A percentile compares a stretch with the other conserved stretches of the same genome.
These are phyloP conservation scores for Corvus hawaiiensis DNA, from an alignment of 2,113 vertebrate species.

Conservation along the genomic window DNA sequence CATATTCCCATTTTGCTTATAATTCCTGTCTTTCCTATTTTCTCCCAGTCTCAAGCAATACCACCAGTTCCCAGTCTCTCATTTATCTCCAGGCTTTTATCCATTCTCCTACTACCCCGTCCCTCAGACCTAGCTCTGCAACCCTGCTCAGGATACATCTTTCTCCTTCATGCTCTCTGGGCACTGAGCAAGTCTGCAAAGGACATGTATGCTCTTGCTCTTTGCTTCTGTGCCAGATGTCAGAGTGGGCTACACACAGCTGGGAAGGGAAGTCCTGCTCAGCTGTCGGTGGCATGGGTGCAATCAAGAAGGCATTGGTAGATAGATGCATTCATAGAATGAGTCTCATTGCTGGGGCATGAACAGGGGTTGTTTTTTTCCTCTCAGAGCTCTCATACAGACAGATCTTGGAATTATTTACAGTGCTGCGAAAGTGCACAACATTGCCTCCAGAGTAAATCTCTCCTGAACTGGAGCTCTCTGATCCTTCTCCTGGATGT, in stretches of 20 bases:
- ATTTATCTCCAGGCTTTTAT: neutral
- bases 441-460: neutral
- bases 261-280: neutral
- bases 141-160: fast-evolving
- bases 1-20: neutral
- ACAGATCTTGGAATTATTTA: neutral
- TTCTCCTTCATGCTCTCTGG: neutral
- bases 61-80: neutral
- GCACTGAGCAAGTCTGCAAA: neutral
- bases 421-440: neutral
- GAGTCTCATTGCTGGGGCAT: neutral
- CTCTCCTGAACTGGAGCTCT: neutral
- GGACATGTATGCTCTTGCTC: neutral
- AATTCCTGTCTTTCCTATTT: neutral
- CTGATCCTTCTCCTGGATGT: neutral
- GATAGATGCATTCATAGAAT: neutral
- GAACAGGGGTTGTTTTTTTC: neutral
- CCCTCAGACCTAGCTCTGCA: neutral
- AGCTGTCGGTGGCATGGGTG: fast-evolving
- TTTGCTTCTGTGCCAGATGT: neutral
- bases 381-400: neutral
- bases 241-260: neutral
- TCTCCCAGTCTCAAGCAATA: neutral
- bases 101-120: neutral
- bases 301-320: neutral